phyloP scores from a whole-genome alignment of 1,140 invertebrate species.

The Eubasilissa regina region DNA sequence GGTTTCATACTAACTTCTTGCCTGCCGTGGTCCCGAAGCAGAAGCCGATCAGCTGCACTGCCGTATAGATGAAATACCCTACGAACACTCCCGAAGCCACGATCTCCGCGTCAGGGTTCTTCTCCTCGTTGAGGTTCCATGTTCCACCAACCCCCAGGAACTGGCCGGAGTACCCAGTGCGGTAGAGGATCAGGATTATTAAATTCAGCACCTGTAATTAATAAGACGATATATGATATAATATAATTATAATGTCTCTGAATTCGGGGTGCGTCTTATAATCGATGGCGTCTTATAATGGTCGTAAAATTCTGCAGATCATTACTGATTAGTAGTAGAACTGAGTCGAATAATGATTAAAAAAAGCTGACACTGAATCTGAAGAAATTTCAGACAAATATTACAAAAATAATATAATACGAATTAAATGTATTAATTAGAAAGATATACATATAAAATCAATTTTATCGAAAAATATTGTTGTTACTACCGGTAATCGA shows the following conservation, averaged over 20 bases:
- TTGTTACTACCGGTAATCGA: too few species aligned
- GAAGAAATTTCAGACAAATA: too few species aligned
- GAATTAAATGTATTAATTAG: too few species aligned
- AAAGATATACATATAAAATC: too few species aligned
- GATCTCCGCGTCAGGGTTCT: slow-evolving; percentile 88
- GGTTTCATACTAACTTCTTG: slow-evolving; percentile 78
- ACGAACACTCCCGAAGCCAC: slow-evolving; percentile 89
- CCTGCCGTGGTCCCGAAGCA: slow-evolving; percentile 84
- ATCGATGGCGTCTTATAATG: too few species aligned
- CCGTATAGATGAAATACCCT: slow-evolving; percentile 87
- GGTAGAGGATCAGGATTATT: slow-evolving; percentile 85
- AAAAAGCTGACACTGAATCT: too few species aligned
- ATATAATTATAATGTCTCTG: too few species aligned
- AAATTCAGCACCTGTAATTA: slow-evolving; percentile 82
- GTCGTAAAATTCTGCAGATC: too few species aligned
- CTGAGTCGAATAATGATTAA: neutral
- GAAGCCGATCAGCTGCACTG: slow-evolving; percentile 79
- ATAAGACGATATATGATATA: too few species aligned
- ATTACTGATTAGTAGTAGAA: slow-evolving; percentile 29
- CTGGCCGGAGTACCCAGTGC: slow-evolving; percentile 84
- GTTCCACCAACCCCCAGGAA: slow-evolving; percentile 89
- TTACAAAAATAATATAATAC: too few species aligned
- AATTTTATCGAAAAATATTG: too few species aligned
- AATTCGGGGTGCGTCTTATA: too few species aligned
- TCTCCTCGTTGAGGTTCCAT: slow-evolving; percentile 91